These are phyloP conservation scores for Acleris holmiana DNA, from an alignment of 2,888 invertebrate genomes.

Conservation along the genomic window DNA sequence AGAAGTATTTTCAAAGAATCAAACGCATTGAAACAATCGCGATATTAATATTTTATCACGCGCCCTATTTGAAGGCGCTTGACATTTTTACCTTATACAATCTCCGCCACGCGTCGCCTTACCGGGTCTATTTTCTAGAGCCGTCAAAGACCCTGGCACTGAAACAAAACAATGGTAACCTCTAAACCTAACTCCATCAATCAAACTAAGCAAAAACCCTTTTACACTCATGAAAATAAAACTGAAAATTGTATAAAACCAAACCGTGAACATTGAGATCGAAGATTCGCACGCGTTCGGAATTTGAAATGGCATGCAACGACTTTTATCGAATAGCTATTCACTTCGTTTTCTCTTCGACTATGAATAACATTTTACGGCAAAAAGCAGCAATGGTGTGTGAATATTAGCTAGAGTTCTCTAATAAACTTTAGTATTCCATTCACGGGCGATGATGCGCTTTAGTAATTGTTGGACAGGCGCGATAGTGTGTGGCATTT, in stretches of 20 bases:
- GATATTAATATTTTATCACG: slow-evolving; percentile 36
- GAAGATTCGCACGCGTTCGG: slow-evolving; percentile 61
- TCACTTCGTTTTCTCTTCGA: neutral
- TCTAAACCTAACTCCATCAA: slow-evolving; percentile 9
- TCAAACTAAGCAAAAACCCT: slow-evolving; percentile 40
- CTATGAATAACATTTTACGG: neutral
- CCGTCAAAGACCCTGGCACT: too few species aligned
- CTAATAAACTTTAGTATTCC: slow-evolving; percentile 1
- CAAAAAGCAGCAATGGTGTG: slow-evolving; percentile 4
- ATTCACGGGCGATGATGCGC: slow-evolving; percentile 46
- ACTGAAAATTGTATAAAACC: slow-evolving; percentile 43
- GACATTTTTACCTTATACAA: slow-evolving; percentile 31
- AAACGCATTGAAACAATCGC: slow-evolving; percentile 17
- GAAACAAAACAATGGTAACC: slow-evolving; percentile 8
- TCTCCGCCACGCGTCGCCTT: too few species aligned
- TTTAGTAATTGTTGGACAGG: slow-evolving; percentile 55
- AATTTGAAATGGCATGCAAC: slow-evolving; percentile 40
- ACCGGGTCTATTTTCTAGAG: too few species aligned
- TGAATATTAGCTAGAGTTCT: neutral
- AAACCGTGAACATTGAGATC: slow-evolving; percentile 49
- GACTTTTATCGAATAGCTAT: neutral
- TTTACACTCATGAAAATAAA: slow-evolving; percentile 40
- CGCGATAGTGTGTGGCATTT: slow-evolving; percentile 46
- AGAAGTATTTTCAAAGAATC: slow-evolving; percentile 22
- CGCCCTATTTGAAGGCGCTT: slow-evolving; percentile 36